Conservation (phyloP, 2,888 invertebrate species). For the Hesperia comma region DNA sequence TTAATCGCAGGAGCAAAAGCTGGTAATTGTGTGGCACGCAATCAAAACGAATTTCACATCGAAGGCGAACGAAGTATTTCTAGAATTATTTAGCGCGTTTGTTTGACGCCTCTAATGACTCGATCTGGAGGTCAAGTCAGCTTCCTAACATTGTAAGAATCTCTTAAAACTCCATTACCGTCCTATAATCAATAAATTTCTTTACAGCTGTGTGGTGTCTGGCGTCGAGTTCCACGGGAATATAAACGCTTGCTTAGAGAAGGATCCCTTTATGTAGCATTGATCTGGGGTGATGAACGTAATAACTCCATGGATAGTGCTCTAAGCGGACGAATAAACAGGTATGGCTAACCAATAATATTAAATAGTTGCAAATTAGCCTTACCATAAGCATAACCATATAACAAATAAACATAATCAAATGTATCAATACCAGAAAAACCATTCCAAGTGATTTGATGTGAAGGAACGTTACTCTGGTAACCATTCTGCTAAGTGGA, state of each 20-base stretch:
- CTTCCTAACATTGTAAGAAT: neutral
- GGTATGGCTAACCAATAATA: conserved; percentile 58
- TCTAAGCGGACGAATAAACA: conserved; percentile 88
- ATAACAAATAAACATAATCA: too few relatives aligned
- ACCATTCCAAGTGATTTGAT: too few relatives aligned
- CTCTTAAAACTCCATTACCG: conserved; percentile 3
- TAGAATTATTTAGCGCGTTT: conserved; percentile 4
- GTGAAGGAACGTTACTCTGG: too few relatives aligned
- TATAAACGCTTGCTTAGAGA: conserved; percentile 91
- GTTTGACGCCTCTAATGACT: neutral
- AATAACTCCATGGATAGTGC: conserved; percentile 88
- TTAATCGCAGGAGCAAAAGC: too few relatives aligned
- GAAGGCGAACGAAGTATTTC: conserved; percentile 39
- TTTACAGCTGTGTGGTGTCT: conserved; percentile 91
- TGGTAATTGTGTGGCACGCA: too few relatives aligned
- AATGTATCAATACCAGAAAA: too few relatives aligned
- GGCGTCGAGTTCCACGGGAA: conserved; percentile 93
- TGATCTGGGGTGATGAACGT: conserved; percentile 88
- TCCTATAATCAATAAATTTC: conserved; percentile 36
- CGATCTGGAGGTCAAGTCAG: neutral
- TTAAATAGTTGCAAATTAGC: neutral
- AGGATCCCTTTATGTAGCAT: conserved; percentile 90
- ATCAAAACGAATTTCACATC: too few relatives aligned
- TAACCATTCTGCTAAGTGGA: too few relatives aligned
- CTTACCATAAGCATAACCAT: too few relatives aligned